Conservation (phyloP, 1,140 invertebrate species). For the Globodera rostochiensis region DNA sequence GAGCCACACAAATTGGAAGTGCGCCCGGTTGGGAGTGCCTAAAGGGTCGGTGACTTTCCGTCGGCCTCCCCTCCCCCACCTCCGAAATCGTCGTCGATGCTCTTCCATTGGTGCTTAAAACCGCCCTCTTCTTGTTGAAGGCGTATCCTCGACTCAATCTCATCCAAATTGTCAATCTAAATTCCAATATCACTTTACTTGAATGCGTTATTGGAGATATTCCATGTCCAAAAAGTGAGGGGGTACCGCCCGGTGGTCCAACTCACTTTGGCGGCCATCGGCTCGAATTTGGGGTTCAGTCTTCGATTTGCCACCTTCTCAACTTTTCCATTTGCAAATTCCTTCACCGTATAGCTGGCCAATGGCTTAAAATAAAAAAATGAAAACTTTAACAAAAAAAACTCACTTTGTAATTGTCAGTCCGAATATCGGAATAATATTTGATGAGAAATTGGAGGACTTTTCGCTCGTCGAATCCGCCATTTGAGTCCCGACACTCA, state of each 20-base stretch:
- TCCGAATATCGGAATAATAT: constrained; percentile 60
- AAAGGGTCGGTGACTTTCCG: neutral
- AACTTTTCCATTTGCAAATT: constrained; percentile 61
- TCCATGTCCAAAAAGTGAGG: too few relatives aligned
- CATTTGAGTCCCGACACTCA: constrained; percentile 43
- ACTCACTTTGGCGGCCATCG: constrained; percentile 44
- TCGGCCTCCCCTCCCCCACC: constrained; percentile 4
- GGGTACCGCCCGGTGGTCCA: neutral
- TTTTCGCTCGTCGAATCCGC: constrained; percentile 53
- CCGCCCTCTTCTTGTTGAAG: constrained; percentile 38
- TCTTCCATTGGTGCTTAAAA: constrained; percentile 51
- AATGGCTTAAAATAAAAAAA: constrained; percentile 46
- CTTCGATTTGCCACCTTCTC: constrained; percentile 51
- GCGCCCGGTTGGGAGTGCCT: constrained; percentile 36
- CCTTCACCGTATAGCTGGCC: constrained; percentile 56
- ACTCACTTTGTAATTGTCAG: constrained; percentile 50
- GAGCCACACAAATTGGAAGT: constrained; percentile 52
- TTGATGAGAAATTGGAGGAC: constrained; percentile 54
- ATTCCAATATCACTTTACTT: neutral
- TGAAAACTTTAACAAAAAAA: constrained; percentile 20
- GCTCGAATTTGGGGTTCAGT: constrained; percentile 60
- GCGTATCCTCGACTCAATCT: constrained; percentile 49
- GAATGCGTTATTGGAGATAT: too few relatives aligned
- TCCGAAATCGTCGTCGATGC: constrained; percentile 46
- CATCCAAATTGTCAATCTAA: constrained; percentile 60